Evolutionary conservation across 1,140 invertebrate genomes (phyloP), one percentile per base, ranked within the genome.

Genomic region (Notospermus geniculatus): DNA sequence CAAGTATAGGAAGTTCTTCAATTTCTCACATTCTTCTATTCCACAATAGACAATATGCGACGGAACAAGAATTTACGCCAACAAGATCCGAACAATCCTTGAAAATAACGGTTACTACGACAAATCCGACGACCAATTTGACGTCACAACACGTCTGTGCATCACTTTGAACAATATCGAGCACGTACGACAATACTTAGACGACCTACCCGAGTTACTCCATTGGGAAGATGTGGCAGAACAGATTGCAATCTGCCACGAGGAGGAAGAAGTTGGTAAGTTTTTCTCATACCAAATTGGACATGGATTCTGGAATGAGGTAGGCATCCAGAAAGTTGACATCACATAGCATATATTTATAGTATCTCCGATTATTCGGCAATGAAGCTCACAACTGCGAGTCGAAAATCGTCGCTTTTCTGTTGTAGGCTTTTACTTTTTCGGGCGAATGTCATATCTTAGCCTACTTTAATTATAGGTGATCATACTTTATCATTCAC

Each of bases 141-240:
- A 91, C 80, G 87, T 95, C 30, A 93, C 91, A 0, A 88, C 80
- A 32, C 70, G 94, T 85, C 90, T 95, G 83, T 95, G 92, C 77
- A 90, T 93, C 17, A 89, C 91, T 7, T 85, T 94, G 36, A 96
- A 96, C 80, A 95, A 95, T 80, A 86, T 95, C 76, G 93, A 95
- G 78, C 93, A 95, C 78, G 92, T 95, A 32, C 86, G 91, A 1
- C 87, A 91, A 70, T 90, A 89, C 36, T 85, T 97, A 46, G 84
- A 85, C 39, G 89, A 91, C 0, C 89, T 97, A 70, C 88, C 89
- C 0, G 85, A 87, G 9, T 60, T 72, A n/a, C 64, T 79, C 13
- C 62, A 72, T 32, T 78, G 75, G 73, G 66, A 73, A 19, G 57
- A 36, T 4, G 61, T 73, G 4, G 45, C 63, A 1, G 57, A 69